A percentile compares a stretch with the other conserved stretches of the same genome.
These are phyloP conservation scores for Erannis defoliaria DNA, from an alignment of 2,888 invertebrate genomes.

Conservation along the genomic window DNA sequence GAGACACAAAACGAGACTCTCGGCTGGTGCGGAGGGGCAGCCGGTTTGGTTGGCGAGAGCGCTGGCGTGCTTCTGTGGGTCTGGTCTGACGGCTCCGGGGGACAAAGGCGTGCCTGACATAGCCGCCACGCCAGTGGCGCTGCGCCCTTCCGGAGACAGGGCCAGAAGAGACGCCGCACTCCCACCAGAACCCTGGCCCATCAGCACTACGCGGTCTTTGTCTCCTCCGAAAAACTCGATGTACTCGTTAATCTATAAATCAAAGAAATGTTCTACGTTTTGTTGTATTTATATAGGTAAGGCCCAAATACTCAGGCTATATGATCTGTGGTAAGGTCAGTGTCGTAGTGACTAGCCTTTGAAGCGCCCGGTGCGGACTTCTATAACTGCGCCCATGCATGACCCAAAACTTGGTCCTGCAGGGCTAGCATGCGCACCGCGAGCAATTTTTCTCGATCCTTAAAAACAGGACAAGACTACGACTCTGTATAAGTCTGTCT, in stretches of 20 bases:
- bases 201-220: conserved; percentile 89
- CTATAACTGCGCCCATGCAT: too few species aligned
- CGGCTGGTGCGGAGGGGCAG: conserved; percentile 86
- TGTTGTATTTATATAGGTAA: too few species aligned
- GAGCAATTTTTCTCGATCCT: too few species aligned
- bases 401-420: too few species aligned
- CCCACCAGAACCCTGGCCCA: conserved; percentile 93
- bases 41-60: conserved; percentile 88
- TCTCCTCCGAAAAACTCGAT: conserved; percentile 93
- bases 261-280: too few species aligned
- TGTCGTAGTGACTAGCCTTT: too few species aligned
- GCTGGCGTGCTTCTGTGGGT: conserved; percentile 87
- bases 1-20: conserved; percentile 89
- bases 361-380: too few species aligned
- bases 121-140: conserved; percentile 89
- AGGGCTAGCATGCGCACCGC: too few species aligned
- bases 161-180: conserved; percentile 90
- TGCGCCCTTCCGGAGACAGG: conserved; percentile 88
- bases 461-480: too few species aligned
- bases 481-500: too few species aligned
- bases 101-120: conserved; percentile 92
- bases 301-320: too few species aligned
- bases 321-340: too few species aligned
- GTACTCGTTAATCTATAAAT: conserved; percentile 86
- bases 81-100: conserved; percentile 89